Evolutionary conservation across 2,888 invertebrate genomes (phyloP).

Genomic region (Drosophila macrospina): DNA sequence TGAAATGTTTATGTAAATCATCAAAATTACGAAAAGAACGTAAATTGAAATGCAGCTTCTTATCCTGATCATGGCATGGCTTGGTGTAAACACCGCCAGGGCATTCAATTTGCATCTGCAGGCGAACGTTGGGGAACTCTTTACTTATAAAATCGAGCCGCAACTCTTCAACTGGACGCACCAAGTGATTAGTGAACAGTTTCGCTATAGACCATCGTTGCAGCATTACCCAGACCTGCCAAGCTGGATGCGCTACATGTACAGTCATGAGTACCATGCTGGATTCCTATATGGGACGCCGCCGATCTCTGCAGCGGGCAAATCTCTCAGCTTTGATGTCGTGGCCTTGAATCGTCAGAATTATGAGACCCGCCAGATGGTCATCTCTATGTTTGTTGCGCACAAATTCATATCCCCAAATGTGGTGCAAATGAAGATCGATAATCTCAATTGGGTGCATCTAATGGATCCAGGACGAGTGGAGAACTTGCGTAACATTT

Average conservation of each 20-base stretch:
- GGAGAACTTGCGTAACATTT: constrained; percentile 91
- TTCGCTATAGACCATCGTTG: constrained; percentile 90
- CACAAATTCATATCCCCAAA: constrained; percentile 90
- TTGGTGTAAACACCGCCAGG: constrained; percentile 10
- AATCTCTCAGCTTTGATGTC: constrained; percentile 88
- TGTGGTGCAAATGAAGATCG: constrained; percentile 94
- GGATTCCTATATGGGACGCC: constrained; percentile 95
- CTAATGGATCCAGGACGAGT: constrained; percentile 91
- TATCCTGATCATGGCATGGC: constrained; percentile 27
- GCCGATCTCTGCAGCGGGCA: constrained; percentile 87
- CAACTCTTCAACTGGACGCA: constrained; percentile 92
- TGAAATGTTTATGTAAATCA: constrained; percentile 52
- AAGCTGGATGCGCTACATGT: constrained; percentile 93
- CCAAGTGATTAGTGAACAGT: constrained; percentile 83
- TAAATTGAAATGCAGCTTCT: constrained; percentile 48
- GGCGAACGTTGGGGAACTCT: constrained; percentile 88
- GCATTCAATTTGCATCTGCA: constrained; percentile 57
- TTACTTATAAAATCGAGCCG: constrained; percentile 91
- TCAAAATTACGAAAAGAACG: not conserved
- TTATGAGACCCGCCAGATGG: constrained; percentile 90
- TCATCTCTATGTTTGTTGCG: constrained; percentile 88
- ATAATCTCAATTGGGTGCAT: constrained; percentile 95
- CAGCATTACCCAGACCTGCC: constrained; percentile 93
- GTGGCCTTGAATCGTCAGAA: constrained; percentile 91
- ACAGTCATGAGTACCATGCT: constrained; percentile 91